Base-by-base conservation (phyloP, 2,888 invertebrate species). In the Euzophera pinguis region DNA sequence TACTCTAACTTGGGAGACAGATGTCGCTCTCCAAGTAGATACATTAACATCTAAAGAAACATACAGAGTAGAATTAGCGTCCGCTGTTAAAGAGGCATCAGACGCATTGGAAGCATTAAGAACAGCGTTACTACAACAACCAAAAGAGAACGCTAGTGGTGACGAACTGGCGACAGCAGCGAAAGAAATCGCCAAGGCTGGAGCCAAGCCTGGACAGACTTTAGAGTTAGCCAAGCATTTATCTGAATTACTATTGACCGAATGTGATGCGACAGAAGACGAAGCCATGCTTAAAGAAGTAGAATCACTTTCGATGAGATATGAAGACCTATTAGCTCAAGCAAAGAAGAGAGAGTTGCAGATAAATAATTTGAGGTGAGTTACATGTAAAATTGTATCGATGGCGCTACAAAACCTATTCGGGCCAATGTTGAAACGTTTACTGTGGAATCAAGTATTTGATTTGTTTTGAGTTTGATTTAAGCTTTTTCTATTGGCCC, bases 21-120 rank as follows among this genome's bases (percentile, higher is more conserved):
- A 97, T 67, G 92, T 93, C 0, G 93, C 94, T 0, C 93, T 95
- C 4, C 97, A 97, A 89, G 97, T 97, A 1, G 94, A 96, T 71
- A 97, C 97, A 0, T 79, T 97, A 38, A 96, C 96, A 39, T 94
- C 96, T 3, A 94, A 95, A 75, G 96, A 97, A 71, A 96, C 96
- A 0, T 97, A 96, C 71, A 84, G 93, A 52, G 93, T 93, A 64
- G 96, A 97, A 77, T 81, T 97, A 35, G 91, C 92, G 38, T 92
- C 93, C 3, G 97, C 96, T 0, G 91, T 96, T 3, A 84, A 84
- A 41, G 97, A 97, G 70, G 94, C 95, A 60, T 91, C 91, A 47
- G 91, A 89, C 6, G 92, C 94, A 56, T 82, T 97, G 3, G 92
- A 94, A 51, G 91, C 92, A 7, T 82, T 97, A 16, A 92, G 95